phyloP scores from a whole-genome alignment of 2,113 vertebrate genomes.

The Entosphenus tridentatus region DNA sequence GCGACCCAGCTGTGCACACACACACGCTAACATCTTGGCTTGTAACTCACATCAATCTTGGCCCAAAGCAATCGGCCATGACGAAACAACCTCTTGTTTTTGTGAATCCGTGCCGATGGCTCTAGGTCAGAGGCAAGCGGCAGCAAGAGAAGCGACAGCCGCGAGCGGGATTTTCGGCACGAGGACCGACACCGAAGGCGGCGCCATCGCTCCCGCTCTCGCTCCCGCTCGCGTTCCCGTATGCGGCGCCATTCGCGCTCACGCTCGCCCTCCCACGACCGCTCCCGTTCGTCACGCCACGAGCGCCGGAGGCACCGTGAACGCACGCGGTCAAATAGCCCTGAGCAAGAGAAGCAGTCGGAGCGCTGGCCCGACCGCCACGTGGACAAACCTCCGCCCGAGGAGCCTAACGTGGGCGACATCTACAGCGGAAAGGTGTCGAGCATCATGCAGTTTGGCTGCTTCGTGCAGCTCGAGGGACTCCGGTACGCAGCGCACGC shows the following conservation, averaged over 20 bases:
- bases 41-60: too few species aligned
- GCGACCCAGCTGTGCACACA: too few species aligned
- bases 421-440: conserved; percentile 94
- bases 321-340: conserved; percentile 42
- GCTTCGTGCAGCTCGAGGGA: conserved; percentile 90
- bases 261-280: conserved; percentile 11
- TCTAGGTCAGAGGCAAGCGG: too few species aligned
- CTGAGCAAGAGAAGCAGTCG: conserved; percentile 15
- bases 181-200: conserved; percentile 23
- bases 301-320: conserved; percentile 28
- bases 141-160: too few species aligned
- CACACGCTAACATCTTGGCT: too few species aligned
- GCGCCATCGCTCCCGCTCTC: conserved; percentile 28
- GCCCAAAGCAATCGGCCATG: too few species aligned
- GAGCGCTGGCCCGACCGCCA: conserved; percentile 76
- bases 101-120: too few species aligned
- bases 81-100: too few species aligned
- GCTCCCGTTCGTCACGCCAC: conserved; percentile 26
- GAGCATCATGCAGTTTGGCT: conserved; percentile 97
- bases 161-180: too few species aligned
- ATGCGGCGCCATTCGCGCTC: conserved; percentile 1
- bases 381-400: conserved; percentile 63
- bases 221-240: conserved; percentile 44
- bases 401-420: conserved; percentile 76
- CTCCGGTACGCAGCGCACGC: conserved; percentile 34